phyloP scores from a whole-genome alignment of 1,140 invertebrate genomes.

The Hycleus phaleratus region DNA sequence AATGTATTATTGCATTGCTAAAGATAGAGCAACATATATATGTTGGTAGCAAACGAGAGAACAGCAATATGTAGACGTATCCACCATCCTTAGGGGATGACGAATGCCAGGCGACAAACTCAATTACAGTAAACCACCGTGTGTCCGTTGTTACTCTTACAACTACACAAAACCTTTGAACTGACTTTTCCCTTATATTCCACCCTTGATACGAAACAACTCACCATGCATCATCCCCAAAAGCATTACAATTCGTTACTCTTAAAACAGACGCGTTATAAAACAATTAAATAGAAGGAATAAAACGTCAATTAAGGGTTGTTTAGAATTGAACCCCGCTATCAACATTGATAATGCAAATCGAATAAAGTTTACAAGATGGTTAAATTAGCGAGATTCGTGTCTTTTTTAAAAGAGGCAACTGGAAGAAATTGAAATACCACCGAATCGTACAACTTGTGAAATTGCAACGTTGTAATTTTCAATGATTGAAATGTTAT shows the following conservation, averaged over 20 bases:
- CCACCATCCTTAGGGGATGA: conserved; percentile 26
- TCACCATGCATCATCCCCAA: not conserved
- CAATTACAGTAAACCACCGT: conserved; percentile 37
- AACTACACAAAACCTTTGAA: conserved; percentile 29
- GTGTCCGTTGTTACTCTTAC: conserved; percentile 17
- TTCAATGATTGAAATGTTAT: no score
- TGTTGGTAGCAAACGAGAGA: not conserved
- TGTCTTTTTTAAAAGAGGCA: no score
- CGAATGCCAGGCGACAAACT: conserved; percentile 32
- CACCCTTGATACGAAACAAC: not conserved
- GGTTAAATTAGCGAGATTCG: no score
- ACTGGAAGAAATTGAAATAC: no score
- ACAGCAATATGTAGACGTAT: conserved; percentile 11
- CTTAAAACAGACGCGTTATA: no score
- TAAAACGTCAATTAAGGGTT: no score
- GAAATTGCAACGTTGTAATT: no score
- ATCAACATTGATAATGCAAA: no score
- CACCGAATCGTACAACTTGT: no score
- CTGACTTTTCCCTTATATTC: conserved; percentile 18
- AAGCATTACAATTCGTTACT: not conserved
- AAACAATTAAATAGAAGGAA: no score
- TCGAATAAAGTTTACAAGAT: no score
- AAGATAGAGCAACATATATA: not conserved
- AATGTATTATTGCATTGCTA: not conserved
- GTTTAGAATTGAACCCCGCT: no score